Conservation (phyloP, 1,140 invertebrate genomes). For the Branchinecta lynchi region DNA sequence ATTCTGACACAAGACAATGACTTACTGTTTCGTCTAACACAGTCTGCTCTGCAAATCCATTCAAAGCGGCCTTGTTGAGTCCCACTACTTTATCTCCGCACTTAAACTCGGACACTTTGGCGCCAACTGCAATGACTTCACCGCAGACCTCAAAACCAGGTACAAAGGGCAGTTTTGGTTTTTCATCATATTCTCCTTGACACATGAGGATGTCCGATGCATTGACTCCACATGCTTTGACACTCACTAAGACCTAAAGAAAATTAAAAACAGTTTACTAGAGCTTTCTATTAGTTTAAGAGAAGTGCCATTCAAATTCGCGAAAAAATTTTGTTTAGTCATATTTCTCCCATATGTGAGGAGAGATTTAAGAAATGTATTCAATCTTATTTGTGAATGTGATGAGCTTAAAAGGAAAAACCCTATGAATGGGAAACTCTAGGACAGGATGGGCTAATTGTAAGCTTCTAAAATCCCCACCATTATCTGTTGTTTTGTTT, state of each 20-base stretch:
- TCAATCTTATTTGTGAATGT: conserved; percentile 9
- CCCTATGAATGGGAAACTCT: no score
- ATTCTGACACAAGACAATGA: neutral
- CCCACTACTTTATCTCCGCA: conserved; percentile 37
- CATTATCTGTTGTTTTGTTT: no score
- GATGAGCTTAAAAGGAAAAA: no score
- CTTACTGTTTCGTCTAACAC: conserved; percentile 34
- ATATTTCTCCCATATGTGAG: neutral
- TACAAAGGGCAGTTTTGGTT: conserved; percentile 35
- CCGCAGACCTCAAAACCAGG: conserved; percentile 42
- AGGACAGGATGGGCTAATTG: no score
- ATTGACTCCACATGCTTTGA: conserved; percentile 43
- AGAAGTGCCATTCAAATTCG: neutral
- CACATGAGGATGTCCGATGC: conserved; percentile 38
- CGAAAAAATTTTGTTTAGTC: neutral
- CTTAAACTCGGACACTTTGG: conserved; percentile 27
- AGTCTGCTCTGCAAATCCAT: conserved; percentile 40
- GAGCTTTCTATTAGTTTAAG: neutral
- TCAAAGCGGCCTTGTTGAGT: conserved; percentile 36
- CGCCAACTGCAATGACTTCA: conserved; percentile 33
- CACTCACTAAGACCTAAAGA: conserved; percentile 39
- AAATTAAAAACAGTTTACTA: conserved; percentile 19
- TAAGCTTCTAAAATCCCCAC: no score
- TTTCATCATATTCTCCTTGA: conserved; percentile 34
- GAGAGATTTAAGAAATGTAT: neutral